Evolutionary conservation across 1,140 invertebrate genomes (phyloP).

Genomic region (Danaus plexippus): DNA sequence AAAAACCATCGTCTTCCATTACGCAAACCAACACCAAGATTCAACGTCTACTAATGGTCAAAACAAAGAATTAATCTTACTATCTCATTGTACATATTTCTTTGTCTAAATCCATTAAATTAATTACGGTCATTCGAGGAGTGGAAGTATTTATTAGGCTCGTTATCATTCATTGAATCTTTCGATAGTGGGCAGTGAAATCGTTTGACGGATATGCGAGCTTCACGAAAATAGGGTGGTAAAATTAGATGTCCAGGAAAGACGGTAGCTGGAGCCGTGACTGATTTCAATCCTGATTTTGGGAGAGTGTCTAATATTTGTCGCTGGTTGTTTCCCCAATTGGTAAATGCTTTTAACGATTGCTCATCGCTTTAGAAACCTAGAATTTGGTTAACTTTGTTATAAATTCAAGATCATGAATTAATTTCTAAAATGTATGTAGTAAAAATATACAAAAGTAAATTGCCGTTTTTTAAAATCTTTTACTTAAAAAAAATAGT

Average conservation of each 20-base stretch:
- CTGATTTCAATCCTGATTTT: constrained; percentile 49
- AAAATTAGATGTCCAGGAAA: constrained; percentile 58
- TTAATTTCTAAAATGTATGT: no score
- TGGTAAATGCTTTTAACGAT: no score
- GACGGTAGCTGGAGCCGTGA: constrained; percentile 56
- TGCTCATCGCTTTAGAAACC: no score
- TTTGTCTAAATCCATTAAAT: constrained; percentile 70
- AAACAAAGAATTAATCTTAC: constrained; percentile 50
- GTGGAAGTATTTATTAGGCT: constrained; percentile 65
- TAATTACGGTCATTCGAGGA: constrained; percentile 61
- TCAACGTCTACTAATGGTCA: constrained; percentile 38
- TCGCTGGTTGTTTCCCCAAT: no score
- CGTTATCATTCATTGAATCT: constrained; percentile 70
- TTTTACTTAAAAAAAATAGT: no score
- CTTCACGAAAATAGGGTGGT: constrained; percentile 55
- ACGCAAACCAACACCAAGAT: constrained; percentile 25
- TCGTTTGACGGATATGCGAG: constrained; percentile 50
- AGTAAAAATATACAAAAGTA: no score
- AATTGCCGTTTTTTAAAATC: no score
- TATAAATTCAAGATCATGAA: no score
- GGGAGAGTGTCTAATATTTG: constrained; percentile 17
- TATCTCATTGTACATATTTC: constrained; percentile 67
- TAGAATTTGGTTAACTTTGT: no score
- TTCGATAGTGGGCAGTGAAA: constrained; percentile 49
- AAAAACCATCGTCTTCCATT: constrained; percentile 33